These are phyloP conservation scores for Euplagia quadripunctaria DNA, from an alignment of 2,888 invertebrate species.

Conservation along the genomic window DNA sequence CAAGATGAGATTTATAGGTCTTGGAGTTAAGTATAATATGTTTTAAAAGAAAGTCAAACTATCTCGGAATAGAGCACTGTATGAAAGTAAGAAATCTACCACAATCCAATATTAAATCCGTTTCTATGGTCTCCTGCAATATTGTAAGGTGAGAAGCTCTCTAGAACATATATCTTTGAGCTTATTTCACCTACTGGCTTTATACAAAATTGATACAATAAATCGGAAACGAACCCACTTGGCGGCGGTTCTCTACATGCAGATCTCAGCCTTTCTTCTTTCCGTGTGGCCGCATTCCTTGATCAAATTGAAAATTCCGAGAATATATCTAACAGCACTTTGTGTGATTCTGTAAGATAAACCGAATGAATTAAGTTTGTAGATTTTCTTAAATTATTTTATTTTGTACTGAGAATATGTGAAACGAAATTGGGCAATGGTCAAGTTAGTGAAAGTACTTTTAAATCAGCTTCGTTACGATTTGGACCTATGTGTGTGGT, in stretches of 20 bases:
- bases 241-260: conserved; percentile 62
- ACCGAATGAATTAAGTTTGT: conserved; percentile 10
- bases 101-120: conserved; percentile 19
- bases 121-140: conserved; percentile 38
- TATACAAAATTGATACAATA: conserved; percentile 74
- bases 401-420: not conserved
- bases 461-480: too few relatives aligned
- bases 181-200: conserved; percentile 55
- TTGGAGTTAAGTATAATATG: not conserved
- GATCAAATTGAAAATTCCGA: conserved; percentile 80
- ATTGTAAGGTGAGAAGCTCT: conserved; percentile 38
- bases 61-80: not conserved
- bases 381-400: not conserved
- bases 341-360: conserved; percentile 34
- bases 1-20: not conserved
- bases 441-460: not conserved
- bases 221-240: conserved; percentile 69
- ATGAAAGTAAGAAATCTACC: conserved; percentile 15
- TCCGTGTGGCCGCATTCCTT: conserved; percentile 67
- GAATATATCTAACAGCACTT: conserved; percentile 56
- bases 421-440: not conserved
- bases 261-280: conserved; percentile 75
- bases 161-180: conserved; percentile 42
- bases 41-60: not conserved
- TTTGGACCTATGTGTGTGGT: too few relatives aligned